Base-by-base conservation (phyloP, 2,113 vertebrate genomes). In the Amphiprion percula region DNA sequence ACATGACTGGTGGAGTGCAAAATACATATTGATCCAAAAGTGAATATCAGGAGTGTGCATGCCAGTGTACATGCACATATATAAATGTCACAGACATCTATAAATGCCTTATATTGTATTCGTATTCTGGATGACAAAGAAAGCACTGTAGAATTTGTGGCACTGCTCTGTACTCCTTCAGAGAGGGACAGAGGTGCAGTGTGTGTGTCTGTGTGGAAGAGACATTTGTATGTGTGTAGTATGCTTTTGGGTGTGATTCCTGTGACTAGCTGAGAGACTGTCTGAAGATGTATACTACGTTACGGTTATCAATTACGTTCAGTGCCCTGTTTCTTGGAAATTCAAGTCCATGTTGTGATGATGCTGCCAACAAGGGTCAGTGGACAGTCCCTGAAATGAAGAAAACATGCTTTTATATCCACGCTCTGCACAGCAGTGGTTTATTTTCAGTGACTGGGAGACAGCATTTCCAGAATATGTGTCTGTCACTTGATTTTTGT, bases 131-230 rank as follows among this genome's bases (percentile, higher is more conserved):
- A 93, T 89, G 93, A 94, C 93, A 92, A 90, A 84, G 65, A 59
- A 83, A 91, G 88, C 94, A 92, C 93, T 95, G 92, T 94, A 94
- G 93, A 94, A 74, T 81, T 71, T 82, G 79, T 79, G 75, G 75
- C 77, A 84, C 82, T 26, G 33, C 55, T 59, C 80, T 86, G 83
- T 68, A 62, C 86, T 79, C 89, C 60, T 53, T 82, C 17, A 74
- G 47, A 84, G 78, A 83, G 83, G 62, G 54, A 71, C 77, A 80
- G 75, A 77, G 55, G 82, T 75, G 82, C 81, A 61, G 87, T 63
- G 71, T 58, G 75, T 72, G 65, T 58, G 30, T 63, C 67, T 62
- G 64, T 59, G 41, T 59, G 37, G 55, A 39, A 23, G 9, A 26
- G 24, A 41, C 21, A 39, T 67, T 12, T 49, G 69, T 24, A 28